Evolutionary conservation across 2,888 invertebrate genomes (phyloP), one percentile per base, ranked within the genome.

Genomic region (Patella depressa): DNA sequence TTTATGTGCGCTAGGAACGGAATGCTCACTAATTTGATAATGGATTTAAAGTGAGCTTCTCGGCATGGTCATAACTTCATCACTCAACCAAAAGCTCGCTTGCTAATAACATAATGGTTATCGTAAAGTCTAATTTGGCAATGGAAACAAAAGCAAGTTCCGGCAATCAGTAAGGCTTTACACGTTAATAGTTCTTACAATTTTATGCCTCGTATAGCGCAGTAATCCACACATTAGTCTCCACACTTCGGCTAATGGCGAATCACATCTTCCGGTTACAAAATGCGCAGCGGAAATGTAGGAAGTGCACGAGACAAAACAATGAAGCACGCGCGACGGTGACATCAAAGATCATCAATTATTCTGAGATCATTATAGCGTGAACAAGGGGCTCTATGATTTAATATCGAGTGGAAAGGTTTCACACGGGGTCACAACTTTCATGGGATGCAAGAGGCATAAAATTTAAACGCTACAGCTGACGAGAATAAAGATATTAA

Each of bases 281-380:
- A 76, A 76, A 76, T 76, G 79, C 76, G 72, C 79, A 74, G 76
- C 76, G 79, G 79, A 79, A 79, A 74, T 65, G 65, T 65, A 65
- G 65, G 65, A 65, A 24, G 65, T 65, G 19, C 65, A 65, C 65
- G 65, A 65, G 65, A 65, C 19, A 65, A 65, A 24, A 65, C 19
- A 65, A 65, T 65, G 65, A 24, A 65, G 65, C 11, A 24, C 65
- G 24, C 65, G 65, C 24, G 65, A 24, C 65, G 19, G 24, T 11
- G 24, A 24, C 24, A 24, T 65, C 24, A 65, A 65, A 19, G 24
- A 24, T 24, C 65, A 65, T 65, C 24, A 65, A 65, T 65, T 24
- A 24, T 15, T 19, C 19, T 24, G 65, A 24, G 65, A 65, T 65
- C 65, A 24, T 65, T 24, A 65, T 12, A 24, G 19, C 65, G 24